Percentiles rank a stretch among this genome's conserved stretches.
These are phyloP conservation scores for Antechinus stuartii DNA, from an alignment of 2,113 vertebrate genomes.

Conservation along the genomic window DNA sequence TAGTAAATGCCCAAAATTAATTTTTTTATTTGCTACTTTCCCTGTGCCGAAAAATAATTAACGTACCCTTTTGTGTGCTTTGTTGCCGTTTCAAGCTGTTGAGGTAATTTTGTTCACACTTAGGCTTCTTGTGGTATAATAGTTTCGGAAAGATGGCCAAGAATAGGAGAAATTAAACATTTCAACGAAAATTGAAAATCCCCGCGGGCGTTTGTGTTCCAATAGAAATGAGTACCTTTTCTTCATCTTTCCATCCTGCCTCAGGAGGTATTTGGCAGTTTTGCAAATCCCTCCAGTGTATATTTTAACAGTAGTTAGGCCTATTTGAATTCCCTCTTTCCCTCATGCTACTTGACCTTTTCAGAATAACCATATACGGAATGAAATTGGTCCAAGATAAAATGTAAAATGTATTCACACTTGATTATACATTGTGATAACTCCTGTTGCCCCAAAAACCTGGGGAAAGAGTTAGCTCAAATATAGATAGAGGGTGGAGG, in stretches of 20 bases:
- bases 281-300: neutral
- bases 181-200: slow-evolving; percentile 13
- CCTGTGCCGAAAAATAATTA: slow-evolving; percentile 26
- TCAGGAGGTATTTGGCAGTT: neutral
- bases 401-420: neutral
- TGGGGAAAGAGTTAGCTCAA: neutral
- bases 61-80: neutral
- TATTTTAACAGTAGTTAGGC: neutral
- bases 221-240: slow-evolving; percentile 12
- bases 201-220: neutral
- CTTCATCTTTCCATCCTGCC: neutral
- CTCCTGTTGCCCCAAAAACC: slow-evolving; percentile 3
- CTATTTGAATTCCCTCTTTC: neutral
- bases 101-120: neutral
- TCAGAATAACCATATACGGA: neutral
- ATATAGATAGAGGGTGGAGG: slow-evolving; percentile 3
- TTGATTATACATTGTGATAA: neutral
- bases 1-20: neutral
- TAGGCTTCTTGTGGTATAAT: slow-evolving; percentile 27
- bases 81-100: slow-evolving; percentile 13
- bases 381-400: neutral
- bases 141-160: slow-evolving; percentile 15
- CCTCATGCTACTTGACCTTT: neutral
- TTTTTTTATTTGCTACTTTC: slow-evolving; percentile 27
- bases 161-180: slow-evolving; percentile 9